Evolutionary conservation across 2,113 vertebrate genomes (phyloP).

Genomic region (Odontophorus gujanensis): DNA sequence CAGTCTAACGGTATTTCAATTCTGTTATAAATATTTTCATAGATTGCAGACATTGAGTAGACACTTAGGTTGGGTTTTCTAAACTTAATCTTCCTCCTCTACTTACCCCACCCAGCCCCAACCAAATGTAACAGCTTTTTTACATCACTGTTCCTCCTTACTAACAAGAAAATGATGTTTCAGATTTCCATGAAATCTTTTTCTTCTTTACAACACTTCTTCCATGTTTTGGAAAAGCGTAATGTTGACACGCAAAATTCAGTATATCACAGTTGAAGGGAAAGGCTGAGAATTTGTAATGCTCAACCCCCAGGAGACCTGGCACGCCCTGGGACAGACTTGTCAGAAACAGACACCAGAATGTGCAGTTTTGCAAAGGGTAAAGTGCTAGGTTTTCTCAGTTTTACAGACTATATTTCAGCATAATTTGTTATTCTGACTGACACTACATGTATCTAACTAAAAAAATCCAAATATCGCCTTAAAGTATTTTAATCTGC

Average conservation of each 20-base stretch:
- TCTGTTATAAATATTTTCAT: constrained; percentile 44
- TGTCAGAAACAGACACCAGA: background rate
- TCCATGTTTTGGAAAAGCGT: background rate
- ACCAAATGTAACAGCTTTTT: background rate
- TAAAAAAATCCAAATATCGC: background rate
- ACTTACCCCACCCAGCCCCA: background rate
- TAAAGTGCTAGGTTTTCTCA: accelerated
- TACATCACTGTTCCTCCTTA: background rate
- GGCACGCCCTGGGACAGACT: background rate
- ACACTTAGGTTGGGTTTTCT: background rate
- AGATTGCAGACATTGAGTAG: constrained; percentile 26
- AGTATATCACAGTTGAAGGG: background rate
- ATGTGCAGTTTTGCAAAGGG: background rate
- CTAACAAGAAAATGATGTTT: background rate
- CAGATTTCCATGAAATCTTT: background rate
- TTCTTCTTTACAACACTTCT: background rate
- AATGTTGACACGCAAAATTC: background rate
- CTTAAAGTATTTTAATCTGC: background rate
- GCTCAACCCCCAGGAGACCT: background rate
- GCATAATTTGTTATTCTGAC: background rate
- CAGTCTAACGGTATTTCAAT: constrained; percentile 16
- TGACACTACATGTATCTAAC: background rate
- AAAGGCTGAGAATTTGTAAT: background rate
- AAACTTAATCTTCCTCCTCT: background rate
- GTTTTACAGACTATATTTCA: background rate